phyloP scores from a whole-genome alignment of 2,888 invertebrate genomes.

The Thyatira batis region DNA sequence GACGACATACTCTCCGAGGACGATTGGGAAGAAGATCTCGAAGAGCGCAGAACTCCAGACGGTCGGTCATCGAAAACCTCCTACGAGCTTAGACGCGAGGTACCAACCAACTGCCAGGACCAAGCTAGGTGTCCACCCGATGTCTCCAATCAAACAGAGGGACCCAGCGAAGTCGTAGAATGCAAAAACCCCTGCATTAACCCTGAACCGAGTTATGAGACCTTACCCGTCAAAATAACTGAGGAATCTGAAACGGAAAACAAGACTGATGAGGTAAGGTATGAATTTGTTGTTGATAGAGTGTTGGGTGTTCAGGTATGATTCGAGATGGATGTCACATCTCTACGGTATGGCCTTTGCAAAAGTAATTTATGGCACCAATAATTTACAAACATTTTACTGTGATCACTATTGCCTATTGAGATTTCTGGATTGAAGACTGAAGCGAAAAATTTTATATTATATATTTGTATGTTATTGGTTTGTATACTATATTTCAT shows the following conservation, averaged over 20 bases:
- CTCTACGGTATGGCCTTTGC: constrained; percentile 38
- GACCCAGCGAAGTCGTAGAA: constrained; percentile 47
- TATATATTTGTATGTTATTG: constrained; percentile 48
- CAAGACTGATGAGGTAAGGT: constrained; percentile 83
- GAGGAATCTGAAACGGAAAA: constrained; percentile 56
- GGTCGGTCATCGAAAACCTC: constrained; percentile 75
- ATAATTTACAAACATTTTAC: constrained; percentile 55
- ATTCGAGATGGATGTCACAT: constrained; percentile 13
- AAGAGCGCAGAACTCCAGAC: constrained; percentile 72
- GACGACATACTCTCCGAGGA: constrained; percentile 68
- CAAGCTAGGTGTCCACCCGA: not conserved
- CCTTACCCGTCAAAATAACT: constrained; percentile 26
- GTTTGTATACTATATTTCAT: constrained; percentile 30
- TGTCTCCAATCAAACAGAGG: constrained; percentile 9
- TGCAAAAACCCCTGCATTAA: constrained; percentile 66
- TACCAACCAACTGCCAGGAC: constrained; percentile 4
- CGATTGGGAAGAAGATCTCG: constrained; percentile 74
- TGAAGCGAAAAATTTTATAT: constrained; percentile 56
- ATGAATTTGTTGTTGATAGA: constrained; percentile 92
- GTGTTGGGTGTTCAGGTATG: constrained; percentile 91
- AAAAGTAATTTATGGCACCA: constrained; percentile 57
- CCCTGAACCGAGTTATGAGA: constrained; percentile 39
- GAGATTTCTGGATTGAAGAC: constrained; percentile 80
- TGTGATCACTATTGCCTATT: constrained; percentile 77
- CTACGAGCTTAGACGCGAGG: constrained; percentile 60